These are phyloP conservation scores for Ochropleura leucogaster DNA, from an alignment of 2,888 invertebrate genomes.

Conservation along the genomic window DNA sequence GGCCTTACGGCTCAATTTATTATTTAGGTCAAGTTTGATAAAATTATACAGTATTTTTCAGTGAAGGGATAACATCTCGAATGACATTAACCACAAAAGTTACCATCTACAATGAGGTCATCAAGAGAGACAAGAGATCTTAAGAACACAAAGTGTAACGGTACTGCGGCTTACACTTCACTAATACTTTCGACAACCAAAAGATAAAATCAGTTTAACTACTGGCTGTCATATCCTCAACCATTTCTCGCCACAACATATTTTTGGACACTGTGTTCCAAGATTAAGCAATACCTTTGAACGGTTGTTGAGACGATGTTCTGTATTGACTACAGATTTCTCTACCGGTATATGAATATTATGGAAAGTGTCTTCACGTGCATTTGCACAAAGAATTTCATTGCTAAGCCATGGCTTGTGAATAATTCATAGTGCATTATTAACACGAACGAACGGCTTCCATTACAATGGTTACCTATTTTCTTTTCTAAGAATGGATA, in stretches of 20 bases:
- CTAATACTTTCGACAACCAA: conserved; percentile 43
- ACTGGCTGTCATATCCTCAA: conserved; percentile 41
- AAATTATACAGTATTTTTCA: conserved; percentile 4
- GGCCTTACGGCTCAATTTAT: background rate
- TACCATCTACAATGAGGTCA: conserved; percentile 37
- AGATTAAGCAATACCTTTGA: conserved; percentile 42
- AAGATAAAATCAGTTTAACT: conserved; percentile 54
- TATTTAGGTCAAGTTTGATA: background rate
- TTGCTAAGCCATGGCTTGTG: conserved; percentile 74
- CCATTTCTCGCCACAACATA: conserved; percentile 48
- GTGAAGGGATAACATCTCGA: conserved; percentile 27
- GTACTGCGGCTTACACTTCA: conserved; percentile 42
- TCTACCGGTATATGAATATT: conserved; percentile 67
- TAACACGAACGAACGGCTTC: conserved; percentile 71
- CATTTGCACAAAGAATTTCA: conserved; percentile 74
- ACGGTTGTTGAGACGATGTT: conserved; percentile 7
- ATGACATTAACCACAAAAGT: conserved; percentile 19
- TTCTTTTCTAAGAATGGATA: conserved; percentile 77
- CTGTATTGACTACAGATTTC: conserved; percentile 52
- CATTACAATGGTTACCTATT: conserved; percentile 77
- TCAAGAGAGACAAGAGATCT: conserved; percentile 59
- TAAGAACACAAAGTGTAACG: conserved; percentile 52
- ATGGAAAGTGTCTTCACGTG: conserved; percentile 76
- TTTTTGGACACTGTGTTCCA: conserved; percentile 48
- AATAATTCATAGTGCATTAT: conserved; percentile 84